A percentile compares a stretch with the other conserved stretches of the same genome.
Conservation (phyloP, 92 coral and sea anemone species). For the Meandrina meandrites region DNA sequence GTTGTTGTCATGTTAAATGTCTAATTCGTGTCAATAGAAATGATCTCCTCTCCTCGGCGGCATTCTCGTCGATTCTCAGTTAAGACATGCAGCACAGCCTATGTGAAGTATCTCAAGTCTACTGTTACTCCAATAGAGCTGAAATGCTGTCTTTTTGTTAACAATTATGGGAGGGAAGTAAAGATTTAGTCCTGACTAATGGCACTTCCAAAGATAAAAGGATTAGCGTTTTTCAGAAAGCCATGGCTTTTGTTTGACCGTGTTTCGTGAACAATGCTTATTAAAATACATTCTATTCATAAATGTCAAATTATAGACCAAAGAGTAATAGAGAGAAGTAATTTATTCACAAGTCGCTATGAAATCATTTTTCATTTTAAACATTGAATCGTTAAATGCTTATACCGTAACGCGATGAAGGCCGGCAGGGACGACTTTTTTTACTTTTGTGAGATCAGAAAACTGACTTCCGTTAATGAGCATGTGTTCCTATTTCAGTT, state of each 20-base stretch:
- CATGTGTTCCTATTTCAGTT: not conserved
- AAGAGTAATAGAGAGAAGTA: not conserved
- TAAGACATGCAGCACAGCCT: too few relatives aligned
- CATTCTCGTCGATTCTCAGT: too few relatives aligned
- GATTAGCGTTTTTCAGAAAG: not conserved
- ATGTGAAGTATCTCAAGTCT: too few relatives aligned
- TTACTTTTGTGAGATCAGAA: not conserved
- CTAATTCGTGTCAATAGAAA: too few relatives aligned
- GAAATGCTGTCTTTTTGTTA: not conserved
- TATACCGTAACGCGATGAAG: not conserved
- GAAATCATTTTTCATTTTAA: not conserved
- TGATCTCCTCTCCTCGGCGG: too few relatives aligned
- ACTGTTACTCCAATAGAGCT: not conserved
- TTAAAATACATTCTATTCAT: not conserved
- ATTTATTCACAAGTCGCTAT: not conserved
- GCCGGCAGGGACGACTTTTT: not conserved
- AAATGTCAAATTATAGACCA: not conserved
- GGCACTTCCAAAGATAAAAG: not conserved
- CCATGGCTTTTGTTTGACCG: not conserved
- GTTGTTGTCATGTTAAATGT: too few relatives aligned
- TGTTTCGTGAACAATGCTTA: conserved; percentile 9
- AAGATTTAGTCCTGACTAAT: not conserved
- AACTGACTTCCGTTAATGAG: not conserved
- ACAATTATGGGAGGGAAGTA: not conserved
- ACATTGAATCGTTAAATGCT: not conserved